Evolutionary conservation across 2,113 vertebrate species (phyloP).

Genomic region (Plecturocebus donacophilus): DNA sequence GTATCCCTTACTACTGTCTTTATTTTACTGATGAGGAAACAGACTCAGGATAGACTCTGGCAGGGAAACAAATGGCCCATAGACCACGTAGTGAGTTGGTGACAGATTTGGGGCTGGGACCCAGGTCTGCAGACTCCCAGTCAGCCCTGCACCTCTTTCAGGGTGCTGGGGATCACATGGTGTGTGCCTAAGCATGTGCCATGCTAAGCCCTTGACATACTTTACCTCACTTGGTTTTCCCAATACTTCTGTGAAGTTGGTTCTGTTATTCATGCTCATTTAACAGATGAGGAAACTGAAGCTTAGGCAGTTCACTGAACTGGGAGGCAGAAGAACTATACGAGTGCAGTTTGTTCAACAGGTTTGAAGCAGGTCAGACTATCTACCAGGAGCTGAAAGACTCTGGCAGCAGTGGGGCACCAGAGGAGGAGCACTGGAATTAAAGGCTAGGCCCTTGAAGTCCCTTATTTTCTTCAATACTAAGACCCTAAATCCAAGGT

Average conservation of each 20-base stretch:
- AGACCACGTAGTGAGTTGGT: neutral
- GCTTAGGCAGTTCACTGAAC: neutral
- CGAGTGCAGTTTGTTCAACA: neutral
- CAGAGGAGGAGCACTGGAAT: neutral
- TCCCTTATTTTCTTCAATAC: neutral
- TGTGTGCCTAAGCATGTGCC: neutral
- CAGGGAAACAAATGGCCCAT: neutral
- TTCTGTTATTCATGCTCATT: constrained; percentile 22
- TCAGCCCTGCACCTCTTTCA: neutral
- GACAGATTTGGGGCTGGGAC: neutral
- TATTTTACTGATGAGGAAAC: neutral
- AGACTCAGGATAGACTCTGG: neutral
- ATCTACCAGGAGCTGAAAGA: neutral
- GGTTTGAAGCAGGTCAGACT: neutral
- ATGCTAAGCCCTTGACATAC: neutral
- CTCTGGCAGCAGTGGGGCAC: neutral
- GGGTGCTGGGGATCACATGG: neutral
- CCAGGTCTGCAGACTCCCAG: neutral
- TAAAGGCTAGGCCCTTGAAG: neutral
- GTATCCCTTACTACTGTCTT: neutral
- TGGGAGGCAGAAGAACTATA: neutral
- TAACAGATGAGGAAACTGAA: constrained; percentile 39
- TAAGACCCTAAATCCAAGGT: constrained; percentile 16
- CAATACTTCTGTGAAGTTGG: neutral
- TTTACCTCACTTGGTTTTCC: neutral